These are phyloP conservation scores for Heliconius sara DNA, from an alignment of 2,888 invertebrate genomes.

Conservation along the genomic window DNA sequence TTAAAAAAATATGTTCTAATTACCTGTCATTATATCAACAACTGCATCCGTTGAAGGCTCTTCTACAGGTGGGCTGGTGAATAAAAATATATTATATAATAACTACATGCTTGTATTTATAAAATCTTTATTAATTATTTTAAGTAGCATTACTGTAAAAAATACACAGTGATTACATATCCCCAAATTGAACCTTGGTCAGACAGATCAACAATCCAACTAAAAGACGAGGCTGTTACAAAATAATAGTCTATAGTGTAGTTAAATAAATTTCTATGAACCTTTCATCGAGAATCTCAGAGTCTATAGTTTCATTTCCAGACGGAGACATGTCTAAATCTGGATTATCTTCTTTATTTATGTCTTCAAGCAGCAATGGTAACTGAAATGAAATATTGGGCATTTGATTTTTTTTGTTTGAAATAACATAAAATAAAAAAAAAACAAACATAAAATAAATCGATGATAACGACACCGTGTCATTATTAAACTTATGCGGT, in stretches of 20 bases:
- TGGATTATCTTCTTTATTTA: constrained; percentile 39
- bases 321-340: constrained; percentile 42
- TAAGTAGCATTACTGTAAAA: no score
- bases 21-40: constrained; percentile 62
- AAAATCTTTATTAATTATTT: neutral
- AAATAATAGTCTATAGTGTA: no score
- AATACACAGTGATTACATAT: no score
- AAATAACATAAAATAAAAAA: no score
- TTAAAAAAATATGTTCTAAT: neutral
- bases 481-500: no score
- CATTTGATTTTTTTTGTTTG: neutral
- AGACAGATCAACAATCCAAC: no score
- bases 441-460: no score
- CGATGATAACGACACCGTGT: no score
- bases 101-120: neutral
- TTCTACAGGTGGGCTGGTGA: constrained; percentile 53
- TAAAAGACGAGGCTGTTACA: no score
- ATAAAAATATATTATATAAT: constrained; percentile 9
- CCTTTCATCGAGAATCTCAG: constrained; percentile 41
- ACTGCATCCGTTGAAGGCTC: constrained; percentile 50
- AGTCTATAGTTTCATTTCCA: constrained; percentile 31
- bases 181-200: no score
- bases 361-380: constrained; percentile 49
- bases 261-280: constrained; percentile 19
- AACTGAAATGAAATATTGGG: constrained; percentile 46